Evolutionary conservation across 2,888 invertebrate species (phyloP).

Genomic region (Carabus problematicus): DNA sequence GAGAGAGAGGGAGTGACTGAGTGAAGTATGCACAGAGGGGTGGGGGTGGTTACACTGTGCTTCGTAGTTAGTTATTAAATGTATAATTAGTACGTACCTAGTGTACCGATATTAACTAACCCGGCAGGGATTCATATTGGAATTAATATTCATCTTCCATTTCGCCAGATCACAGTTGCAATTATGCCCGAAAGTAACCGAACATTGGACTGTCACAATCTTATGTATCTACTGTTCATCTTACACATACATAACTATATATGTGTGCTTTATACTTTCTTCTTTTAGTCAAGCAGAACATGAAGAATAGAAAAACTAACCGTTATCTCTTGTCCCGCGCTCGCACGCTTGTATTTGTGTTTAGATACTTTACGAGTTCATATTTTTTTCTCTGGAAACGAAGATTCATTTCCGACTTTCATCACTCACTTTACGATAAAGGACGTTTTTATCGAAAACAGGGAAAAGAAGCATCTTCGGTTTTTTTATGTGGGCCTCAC

Average conservation of each 20-base stretch:
- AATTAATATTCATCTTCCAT: slow-evolving; percentile 54
- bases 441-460: slow-evolving; percentile 12
- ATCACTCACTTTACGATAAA: slow-evolving; percentile 33
- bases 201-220: too few relatives aligned
- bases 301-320: not conserved
- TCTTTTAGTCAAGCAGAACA: not conserved
- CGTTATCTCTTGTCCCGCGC: not conserved
- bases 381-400: too few relatives aligned
- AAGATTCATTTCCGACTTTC: slow-evolving; percentile 37
- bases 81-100: slow-evolving; percentile 58
- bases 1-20: not conserved
- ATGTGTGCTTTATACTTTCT: too few relatives aligned
- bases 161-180: slow-evolving; percentile 27
- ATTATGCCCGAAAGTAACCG: not conserved
- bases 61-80: slow-evolving; percentile 57
- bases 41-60: slow-evolving; percentile 22
- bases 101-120: slow-evolving; percentile 54
- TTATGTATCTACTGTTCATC: too few relatives aligned
- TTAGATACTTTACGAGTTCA: too few relatives aligned
- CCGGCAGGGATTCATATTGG: slow-evolving; percentile 55
- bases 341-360: too few relatives aligned
- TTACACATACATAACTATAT: too few relatives aligned
- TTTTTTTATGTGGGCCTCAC: not conserved
- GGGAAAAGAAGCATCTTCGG: slow-evolving; percentile 7
- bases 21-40: slow-evolving; percentile 5